Evolutionary conservation across 1,140 invertebrate genomes (phyloP), one percentile per base, ranked within the genome.

Genomic region (Penaeus indicus): DNA sequence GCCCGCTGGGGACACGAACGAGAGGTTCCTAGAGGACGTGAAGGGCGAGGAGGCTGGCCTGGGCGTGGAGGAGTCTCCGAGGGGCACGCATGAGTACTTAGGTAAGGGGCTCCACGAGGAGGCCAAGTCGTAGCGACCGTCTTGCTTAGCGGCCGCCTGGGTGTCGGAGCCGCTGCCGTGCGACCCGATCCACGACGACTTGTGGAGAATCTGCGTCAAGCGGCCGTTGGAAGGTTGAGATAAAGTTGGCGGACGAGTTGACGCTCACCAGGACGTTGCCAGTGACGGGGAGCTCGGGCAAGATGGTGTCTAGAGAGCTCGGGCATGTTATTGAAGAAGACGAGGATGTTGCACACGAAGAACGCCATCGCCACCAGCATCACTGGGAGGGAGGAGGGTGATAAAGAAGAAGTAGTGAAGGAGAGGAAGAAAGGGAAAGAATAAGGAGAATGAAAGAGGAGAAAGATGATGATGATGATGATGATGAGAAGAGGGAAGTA

Each of bases 161-260:
- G 3, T 47, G 47, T 77, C 84, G 25, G 19, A 69, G 54, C 38
- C 32, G 63, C 42, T 69, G 42, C 42, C 21, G 54, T 85, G 84
- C 62, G 84, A 61, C 16, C 78, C 85, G 32, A 54, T 80, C 77
- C 77, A 80, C 4, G 85, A 80, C 3, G 85, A 69, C 79, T 81
- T 42, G 60, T 78, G 63, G 38, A 87, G 54, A 11, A 79, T 87
- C 78, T 87, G 54, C 22, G 22, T 25, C 3, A 62, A 69, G 25
- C 69, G 67, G 64, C 85, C 78, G 64, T 87, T 87, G 81, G 77
- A 88, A 90, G 18, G 89, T 32, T 13, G 32, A 98, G 82, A 99
- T 95, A 92, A 99, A 99, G 93, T 99, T 99, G 62, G 99, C 96
- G 91, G 98, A 98, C 91, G 97, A 98, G 93, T 99, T 99, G 91